Percentiles rank a stretch among this genome's conserved stretches.
Evolutionary conservation across 2,888 invertebrate species (phyloP).

Genomic region (Parnassius glacialis): DNA sequence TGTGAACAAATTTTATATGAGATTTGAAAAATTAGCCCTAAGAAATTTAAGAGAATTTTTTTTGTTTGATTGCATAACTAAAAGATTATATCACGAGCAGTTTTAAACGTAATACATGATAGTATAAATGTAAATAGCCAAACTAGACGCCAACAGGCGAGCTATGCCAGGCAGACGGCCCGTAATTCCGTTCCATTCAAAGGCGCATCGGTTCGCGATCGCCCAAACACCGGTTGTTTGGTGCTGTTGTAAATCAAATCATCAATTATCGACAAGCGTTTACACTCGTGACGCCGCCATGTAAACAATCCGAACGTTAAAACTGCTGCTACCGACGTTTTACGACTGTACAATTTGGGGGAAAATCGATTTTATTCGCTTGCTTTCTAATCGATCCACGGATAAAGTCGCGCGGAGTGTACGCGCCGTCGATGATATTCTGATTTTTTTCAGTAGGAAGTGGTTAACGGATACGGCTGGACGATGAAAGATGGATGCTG

Average conservation of each 20-base stretch:
- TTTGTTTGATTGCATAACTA: too few species aligned
- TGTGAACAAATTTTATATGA: too few species aligned
- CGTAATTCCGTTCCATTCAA: constrained; percentile 54
- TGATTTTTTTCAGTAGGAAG: constrained; percentile 67
- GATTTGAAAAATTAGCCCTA: too few species aligned
- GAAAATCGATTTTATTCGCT: constrained; percentile 81
- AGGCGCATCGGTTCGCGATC: constrained; percentile 60
- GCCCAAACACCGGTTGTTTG: constrained; percentile 79
- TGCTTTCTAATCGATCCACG: constrained; percentile 67
- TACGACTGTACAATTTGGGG: constrained; percentile 77
- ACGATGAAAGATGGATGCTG: constrained; percentile 49
- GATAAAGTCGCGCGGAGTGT: constrained; percentile 63
- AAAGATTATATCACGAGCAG: too few species aligned
- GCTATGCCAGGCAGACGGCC: constrained; percentile 15
- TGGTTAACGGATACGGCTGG: constrained; percentile 64
- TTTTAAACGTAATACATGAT: neutral
- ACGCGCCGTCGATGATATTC: constrained; percentile 41
- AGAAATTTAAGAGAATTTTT: too few species aligned
- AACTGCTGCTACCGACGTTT: constrained; percentile 73
- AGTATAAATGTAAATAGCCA: constrained; percentile 8
- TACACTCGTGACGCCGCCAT: constrained; percentile 78
- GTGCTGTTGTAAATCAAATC: constrained; percentile 80
- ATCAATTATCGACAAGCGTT: constrained; percentile 80
- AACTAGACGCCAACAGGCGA: constrained; percentile 6
- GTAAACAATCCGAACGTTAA: constrained; percentile 78